Evolutionary conservation across 2,888 invertebrate genomes (phyloP).

Genomic region (Dilophus febrilis): DNA sequence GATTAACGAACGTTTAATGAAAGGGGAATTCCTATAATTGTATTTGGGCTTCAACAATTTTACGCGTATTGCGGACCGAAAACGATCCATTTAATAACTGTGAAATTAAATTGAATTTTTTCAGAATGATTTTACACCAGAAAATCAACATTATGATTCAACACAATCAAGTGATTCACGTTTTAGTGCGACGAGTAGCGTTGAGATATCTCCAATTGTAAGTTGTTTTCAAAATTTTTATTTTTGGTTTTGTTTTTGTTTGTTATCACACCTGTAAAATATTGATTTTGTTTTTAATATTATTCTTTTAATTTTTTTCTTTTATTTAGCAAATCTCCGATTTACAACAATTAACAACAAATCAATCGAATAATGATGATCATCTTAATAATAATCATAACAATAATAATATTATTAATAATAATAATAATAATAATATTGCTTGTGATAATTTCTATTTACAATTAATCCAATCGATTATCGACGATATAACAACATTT

Average conservation of each 20-base stretch:
- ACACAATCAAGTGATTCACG: background rate
- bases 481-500: background rate
- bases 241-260: too few relatives aligned
- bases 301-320: background rate
- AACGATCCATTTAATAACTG: too few relatives aligned
- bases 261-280: background rate
- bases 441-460: too few relatives aligned
- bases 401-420: too few relatives aligned
- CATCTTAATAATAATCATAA: background rate
- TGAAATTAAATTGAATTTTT: background rate
- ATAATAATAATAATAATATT: too few relatives aligned
- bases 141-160: background rate
- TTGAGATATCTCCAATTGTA: background rate
- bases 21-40: too few relatives aligned
- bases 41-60: too few relatives aligned
- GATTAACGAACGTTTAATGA: too few relatives aligned
- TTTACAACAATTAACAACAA: background rate
- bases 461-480: background rate
- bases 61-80: too few relatives aligned
- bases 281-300: background rate
- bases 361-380: too few relatives aligned
- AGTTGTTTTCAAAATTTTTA: too few relatives aligned
- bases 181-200: background rate
- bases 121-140: constrained; percentile 2
- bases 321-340: background rate